These are phyloP conservation scores for Helleia helle DNA, from an alignment of 2,888 invertebrate species.

Conservation along the genomic window DNA sequence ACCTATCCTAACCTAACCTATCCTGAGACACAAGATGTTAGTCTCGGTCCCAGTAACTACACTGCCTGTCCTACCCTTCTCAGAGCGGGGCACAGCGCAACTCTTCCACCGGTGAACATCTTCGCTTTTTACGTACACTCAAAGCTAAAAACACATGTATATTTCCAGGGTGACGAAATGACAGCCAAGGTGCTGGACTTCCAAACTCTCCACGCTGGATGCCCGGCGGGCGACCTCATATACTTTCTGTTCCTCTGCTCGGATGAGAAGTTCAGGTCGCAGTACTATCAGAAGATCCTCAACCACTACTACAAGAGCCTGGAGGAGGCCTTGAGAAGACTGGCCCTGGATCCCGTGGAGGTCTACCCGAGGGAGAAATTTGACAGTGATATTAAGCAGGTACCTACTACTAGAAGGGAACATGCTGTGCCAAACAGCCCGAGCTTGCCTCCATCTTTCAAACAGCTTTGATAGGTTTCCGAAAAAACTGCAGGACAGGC, in stretches of 20 bases:
- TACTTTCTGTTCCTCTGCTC: constrained; percentile 46
- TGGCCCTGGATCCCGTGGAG: constrained; percentile 30
- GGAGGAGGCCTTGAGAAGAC: constrained; percentile 25
- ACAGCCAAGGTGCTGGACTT: constrained; percentile 40
- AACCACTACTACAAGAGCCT: constrained; percentile 32
- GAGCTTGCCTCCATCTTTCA: too few relatives aligned
- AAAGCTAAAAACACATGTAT: too few relatives aligned
- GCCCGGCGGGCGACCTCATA: constrained; percentile 38
- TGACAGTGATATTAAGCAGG: constrained; percentile 36
- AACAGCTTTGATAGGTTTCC: too few relatives aligned
- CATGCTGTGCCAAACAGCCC: neutral
- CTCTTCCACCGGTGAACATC: too few relatives aligned
- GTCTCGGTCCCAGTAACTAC: too few relatives aligned
- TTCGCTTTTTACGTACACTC: too few relatives aligned
- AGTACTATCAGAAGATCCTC: constrained; percentile 25
- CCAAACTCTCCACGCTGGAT: constrained; percentile 40
- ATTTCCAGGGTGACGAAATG: constrained; percentile 32
- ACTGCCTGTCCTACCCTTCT: too few relatives aligned
- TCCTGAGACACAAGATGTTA: too few relatives aligned
- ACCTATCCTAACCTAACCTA: too few relatives aligned
- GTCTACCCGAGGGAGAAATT: constrained; percentile 37
- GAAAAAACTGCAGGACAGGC: too few relatives aligned
- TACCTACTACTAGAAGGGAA: constrained; percentile 15
- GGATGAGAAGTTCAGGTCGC: constrained; percentile 38
- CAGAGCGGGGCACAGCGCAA: too few relatives aligned